A percentile compares a stretch with the other conserved stretches of the same genome.
These are phyloP conservation scores for Poicephalus gulielmi DNA, from an alignment of 2,113 vertebrate species.

Conservation along the genomic window DNA sequence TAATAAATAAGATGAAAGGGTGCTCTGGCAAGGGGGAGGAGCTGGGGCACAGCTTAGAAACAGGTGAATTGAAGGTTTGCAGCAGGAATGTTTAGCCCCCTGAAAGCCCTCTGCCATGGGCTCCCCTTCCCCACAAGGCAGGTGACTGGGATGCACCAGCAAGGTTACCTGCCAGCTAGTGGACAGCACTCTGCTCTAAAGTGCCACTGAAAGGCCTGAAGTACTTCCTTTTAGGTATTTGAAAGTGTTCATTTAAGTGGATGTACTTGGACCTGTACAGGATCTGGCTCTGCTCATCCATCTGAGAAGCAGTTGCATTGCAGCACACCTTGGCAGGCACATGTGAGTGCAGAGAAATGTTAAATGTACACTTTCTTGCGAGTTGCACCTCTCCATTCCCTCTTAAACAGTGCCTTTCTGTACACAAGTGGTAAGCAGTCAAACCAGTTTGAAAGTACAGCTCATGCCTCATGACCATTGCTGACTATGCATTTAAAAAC, in stretches of 20 bases:
- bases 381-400: not conserved
- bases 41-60: not conserved
- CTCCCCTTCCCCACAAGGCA: not conserved
- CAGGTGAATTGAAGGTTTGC: not conserved
- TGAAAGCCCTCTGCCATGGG: not conserved
- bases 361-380: not conserved
- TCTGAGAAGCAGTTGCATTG: not conserved
- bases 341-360: fast-evolving
- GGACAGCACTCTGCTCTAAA: not conserved
- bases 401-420: not conserved
- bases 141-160: not conserved
- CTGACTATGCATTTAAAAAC: not conserved
- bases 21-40: not conserved
- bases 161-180: not conserved
- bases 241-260: not conserved
- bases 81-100: not conserved
- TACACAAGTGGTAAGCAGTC: not conserved
- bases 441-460: not conserved
- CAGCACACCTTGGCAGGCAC: not conserved
- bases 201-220: not conserved
- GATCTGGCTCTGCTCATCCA: not conserved
- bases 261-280: not conserved
- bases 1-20: not conserved
- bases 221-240: not conserved
- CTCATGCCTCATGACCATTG: not conserved